These are phyloP conservation scores for Todiramphus saurophagus DNA, from an alignment of 2,113 vertebrate genomes.

Conservation along the genomic window DNA sequence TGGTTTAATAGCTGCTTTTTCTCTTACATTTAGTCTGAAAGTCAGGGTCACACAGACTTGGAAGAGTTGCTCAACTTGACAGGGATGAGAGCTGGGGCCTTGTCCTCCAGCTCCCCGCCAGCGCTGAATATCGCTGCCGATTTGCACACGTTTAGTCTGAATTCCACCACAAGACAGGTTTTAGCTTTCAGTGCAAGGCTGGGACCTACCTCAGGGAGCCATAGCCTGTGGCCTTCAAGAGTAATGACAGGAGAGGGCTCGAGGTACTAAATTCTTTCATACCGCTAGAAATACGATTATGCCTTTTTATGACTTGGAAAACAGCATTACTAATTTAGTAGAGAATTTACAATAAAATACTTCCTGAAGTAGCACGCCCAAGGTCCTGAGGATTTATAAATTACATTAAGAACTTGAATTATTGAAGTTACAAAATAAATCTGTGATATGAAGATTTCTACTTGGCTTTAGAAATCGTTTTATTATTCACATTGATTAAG, in stretches of 20 bases:
- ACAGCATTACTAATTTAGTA: constrained; percentile 48
- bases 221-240: not conserved
- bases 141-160: not conserved
- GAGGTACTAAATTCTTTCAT: constrained; percentile 6
- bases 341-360: constrained; percentile 28
- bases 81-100: not conserved
- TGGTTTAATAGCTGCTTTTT: not conserved
- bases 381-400: constrained; percentile 48
- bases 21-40: not conserved
- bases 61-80: not conserved
- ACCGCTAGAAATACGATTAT: not conserved
- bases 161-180: not conserved
- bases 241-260: not conserved
- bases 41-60: rapidly evolving
- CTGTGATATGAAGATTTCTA: not conserved
- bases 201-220: not conserved
- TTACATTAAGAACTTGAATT: constrained; percentile 39
- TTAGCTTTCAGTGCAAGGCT: not conserved
- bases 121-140: rapidly evolving
- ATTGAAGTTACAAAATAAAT: constrained; percentile 12
- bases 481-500: not conserved
- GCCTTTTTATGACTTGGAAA: constrained; percentile 41
- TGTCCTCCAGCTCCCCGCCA: not conserved
- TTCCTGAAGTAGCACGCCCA: not conserved
- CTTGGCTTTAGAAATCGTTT: not conserved